Conservation (phyloP, 2,888 invertebrate species). For the Ophion ventricosus region DNA sequence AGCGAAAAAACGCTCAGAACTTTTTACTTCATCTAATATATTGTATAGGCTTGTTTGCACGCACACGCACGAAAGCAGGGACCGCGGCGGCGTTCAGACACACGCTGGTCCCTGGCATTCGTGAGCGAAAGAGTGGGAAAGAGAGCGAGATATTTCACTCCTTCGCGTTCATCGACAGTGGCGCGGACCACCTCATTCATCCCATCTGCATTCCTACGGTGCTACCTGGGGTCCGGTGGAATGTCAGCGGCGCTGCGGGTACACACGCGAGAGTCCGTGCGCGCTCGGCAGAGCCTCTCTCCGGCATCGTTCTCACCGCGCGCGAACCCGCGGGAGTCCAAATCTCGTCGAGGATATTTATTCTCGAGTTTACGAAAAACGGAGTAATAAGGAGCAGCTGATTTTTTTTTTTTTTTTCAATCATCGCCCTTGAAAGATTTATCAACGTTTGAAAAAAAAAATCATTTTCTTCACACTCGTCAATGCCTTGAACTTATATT, state of each 20-base stretch:
- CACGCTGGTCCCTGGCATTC: background rate
- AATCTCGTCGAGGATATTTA: constrained; percentile 52
- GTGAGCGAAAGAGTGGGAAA: constrained; percentile 43
- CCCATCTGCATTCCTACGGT: constrained; percentile 81
- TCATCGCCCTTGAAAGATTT: too few relatives aligned
- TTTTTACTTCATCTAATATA: too few relatives aligned
- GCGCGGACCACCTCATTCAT: constrained; percentile 82
- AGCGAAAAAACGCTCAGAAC: too few relatives aligned
- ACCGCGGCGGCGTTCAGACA: background rate
- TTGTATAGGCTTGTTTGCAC: constrained; percentile 29
- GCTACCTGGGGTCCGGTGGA: constrained; percentile 81
- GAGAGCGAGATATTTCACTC: constrained; percentile 64
- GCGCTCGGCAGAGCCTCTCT: constrained; percentile 57
- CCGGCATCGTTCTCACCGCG: constrained; percentile 66
- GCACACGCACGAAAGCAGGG: constrained; percentile 25
- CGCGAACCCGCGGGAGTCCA: constrained; percentile 48
- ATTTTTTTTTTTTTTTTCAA: too few relatives aligned
- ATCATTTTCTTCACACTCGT: too few relatives aligned
- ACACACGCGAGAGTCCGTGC: constrained; percentile 25
- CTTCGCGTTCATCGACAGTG: constrained; percentile 72
- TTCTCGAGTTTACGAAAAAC: constrained; percentile 22
- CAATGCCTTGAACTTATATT: too few relatives aligned
- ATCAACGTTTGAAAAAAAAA: too few relatives aligned
- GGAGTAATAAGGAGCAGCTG: constrained; percentile 1
- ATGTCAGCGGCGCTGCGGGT: constrained; percentile 71